Evolutionary conservation across 2,888 invertebrate species (phyloP), one percentile per base, ranked within the genome.

Genomic region (Laothoe populi): DNA sequence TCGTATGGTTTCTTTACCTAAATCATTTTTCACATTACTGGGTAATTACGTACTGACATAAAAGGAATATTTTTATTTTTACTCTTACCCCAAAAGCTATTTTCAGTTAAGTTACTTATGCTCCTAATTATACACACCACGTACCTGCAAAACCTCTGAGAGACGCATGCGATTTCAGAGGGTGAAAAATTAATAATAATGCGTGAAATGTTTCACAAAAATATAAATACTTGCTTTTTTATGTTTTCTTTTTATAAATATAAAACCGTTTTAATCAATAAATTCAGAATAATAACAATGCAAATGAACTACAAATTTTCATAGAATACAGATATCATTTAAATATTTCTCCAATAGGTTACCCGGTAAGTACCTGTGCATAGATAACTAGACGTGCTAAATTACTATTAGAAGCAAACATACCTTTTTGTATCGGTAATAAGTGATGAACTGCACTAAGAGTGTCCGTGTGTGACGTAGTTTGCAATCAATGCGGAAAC

Each of bases 401-500:
- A 40, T 42, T 26, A 40, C 53, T 61, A 53, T 61, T 61, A 26
- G 16, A 31, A 53, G 42, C 42, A 49, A 19, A 26, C 46, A 46
- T 38, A 62, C 38, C 13, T 19, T 45, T 58, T 16, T 24, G 44
- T 31, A 40, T 57, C 42, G 24, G 40, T 19, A 57, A 62, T 46
- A 48, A 23, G 46, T 38, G 58, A 62, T 73, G 68, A 80, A 74
- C 85, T 74, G 77, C 87, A 77, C 90, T 86, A 84, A 86, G 83
- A 79, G 78, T 82, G 81, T 90, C 85, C 79, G 72, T 68, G 78
- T 75, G 84, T 88, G 90, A 88, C 91, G 89, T 84, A 78, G 84
- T 77, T 74, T 75, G 79, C 80, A 78, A 84, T 85, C 90, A 91
- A 92, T 92, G 92, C 92, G 92, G 92, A 92, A 92, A 78, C 82